Evolutionary conservation across 1,140 invertebrate genomes (phyloP), one percentile per base, ranked within the genome.

Genomic region (Pygmarrhopalites habei): DNA sequence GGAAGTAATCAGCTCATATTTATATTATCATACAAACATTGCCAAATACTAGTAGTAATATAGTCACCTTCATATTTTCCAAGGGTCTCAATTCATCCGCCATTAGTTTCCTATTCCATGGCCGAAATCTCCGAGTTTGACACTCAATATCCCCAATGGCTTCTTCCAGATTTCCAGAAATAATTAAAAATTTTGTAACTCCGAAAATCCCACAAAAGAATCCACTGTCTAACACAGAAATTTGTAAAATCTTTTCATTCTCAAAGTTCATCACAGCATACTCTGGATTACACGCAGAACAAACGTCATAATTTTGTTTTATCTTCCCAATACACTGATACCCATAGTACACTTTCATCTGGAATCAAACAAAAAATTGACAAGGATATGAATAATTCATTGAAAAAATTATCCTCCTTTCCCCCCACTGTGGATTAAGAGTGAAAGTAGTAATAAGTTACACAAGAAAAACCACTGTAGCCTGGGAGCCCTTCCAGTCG

Each of bases 161-260:
- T n/a, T 3, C 19, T 19, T 56, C 29, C 19, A 14, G 10, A 39
- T 56, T 41, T 7, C 26, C 30, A 28, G 29, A 35, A 19, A 56
- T n/a, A 19, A 56, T 23, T 3, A 56, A 15, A 41, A 35, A 56
- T 23, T 56, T 56, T 39, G 10, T 32, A 32, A 56, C 53, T 19
- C 53, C 53, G 21, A 56, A 56, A 21, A 56, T 56, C 19, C 53
- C 53, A 41, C 53, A 56, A 26, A 56, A 56, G 19, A 5, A 56
- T 3, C 53, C 53, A 15, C 53, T 23, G 30, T 56, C 53, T 2
- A 56, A 23, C 5, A 56, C 53, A 17, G 53, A 10, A 35, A 56
- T 56, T n/a, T 21, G 53, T 21, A 56, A 21, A 5, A 56, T 14
- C n/a, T 39, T 26, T 14, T 56, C 53, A 12, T 23, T 23, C 3